Conservation (phyloP, 1,140 invertebrate genomes). For the Drosophila chauvacae region DNA sequence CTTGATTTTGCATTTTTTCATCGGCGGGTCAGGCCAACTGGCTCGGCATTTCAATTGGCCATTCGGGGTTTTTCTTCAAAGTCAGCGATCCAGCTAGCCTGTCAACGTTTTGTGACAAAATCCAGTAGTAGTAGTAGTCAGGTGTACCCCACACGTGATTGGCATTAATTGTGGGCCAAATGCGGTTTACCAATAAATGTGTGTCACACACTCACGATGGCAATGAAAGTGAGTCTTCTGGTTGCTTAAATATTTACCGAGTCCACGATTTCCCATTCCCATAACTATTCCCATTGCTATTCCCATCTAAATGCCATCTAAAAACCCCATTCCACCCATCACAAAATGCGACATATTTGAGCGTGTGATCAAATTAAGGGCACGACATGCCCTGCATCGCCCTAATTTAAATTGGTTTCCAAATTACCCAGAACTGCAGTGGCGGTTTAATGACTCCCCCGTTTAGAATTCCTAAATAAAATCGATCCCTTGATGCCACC, state of each 20-base stretch:
- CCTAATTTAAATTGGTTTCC: conserved; percentile 52
- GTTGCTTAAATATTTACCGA: background rate
- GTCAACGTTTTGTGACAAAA: conserved; percentile 76
- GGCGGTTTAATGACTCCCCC: conserved; percentile 24
- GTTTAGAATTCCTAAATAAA: conserved; percentile 32
- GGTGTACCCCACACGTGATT: conserved; percentile 74
- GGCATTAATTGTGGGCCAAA: conserved; percentile 59
- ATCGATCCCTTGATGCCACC: conserved; percentile 58
- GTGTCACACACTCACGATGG: conserved; percentile 56
- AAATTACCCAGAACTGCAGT: conserved; percentile 50
- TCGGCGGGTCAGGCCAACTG: conserved; percentile 35
- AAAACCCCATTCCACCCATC: conserved; percentile 7
- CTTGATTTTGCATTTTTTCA: conserved; percentile 59
- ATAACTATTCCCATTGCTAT: conserved; percentile 16
- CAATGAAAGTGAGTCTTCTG: conserved; percentile 73
- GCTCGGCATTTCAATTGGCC: conserved; percentile 74
- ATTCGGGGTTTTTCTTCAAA: conserved; percentile 76
- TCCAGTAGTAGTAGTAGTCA: conserved; percentile 59
- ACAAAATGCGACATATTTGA: conserved; percentile 36
- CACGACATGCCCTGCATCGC: conserved; percentile 47
- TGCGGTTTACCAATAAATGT: conserved; percentile 78
- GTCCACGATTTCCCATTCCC: conserved; percentile 20
- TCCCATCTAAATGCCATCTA: background rate
- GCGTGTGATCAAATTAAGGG: conserved; percentile 64
- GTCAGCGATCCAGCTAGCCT: conserved; percentile 62